Conservation (phyloP, 2,888 invertebrate genomes). For the Neria commutata region DNA sequence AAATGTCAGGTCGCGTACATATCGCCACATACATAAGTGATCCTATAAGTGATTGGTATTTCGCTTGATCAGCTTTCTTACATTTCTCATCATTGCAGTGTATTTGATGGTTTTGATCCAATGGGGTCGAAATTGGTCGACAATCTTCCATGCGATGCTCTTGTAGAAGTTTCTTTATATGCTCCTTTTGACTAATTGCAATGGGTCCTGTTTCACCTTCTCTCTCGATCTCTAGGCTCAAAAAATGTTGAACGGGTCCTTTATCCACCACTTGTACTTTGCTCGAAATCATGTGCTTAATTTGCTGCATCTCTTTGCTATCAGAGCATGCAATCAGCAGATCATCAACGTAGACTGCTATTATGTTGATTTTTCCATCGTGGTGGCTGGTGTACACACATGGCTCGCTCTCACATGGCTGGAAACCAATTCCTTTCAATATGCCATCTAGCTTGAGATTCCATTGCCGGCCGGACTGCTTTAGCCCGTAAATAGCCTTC, state of each 20-base stretch:
- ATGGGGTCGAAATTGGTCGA: slow-evolving; percentile 13
- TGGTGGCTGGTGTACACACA: too few species aligned
- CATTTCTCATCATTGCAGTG: slow-evolving; percentile 21
- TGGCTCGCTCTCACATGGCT: slow-evolving; percentile 8
- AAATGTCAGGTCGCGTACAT: slow-evolving; percentile 30
- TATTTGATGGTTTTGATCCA: slow-evolving; percentile 25
- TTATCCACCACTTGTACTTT: slow-evolving; percentile 6
- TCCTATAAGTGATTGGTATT: slow-evolving; percentile 29
- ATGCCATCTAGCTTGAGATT: slow-evolving; percentile 5
- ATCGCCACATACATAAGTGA: slow-evolving; percentile 26
- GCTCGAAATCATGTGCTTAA: too few species aligned
- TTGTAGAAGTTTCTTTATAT: slow-evolving; percentile 9
- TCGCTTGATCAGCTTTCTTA: slow-evolving; percentile 15
- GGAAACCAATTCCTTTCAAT: slow-evolving; percentile 13
- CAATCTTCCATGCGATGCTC: slow-evolving; percentile 20
- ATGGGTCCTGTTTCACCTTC: slow-evolving; percentile 8
- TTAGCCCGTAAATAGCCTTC: slow-evolving; percentile 24
- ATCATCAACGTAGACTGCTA: slow-evolving; percentile 19
- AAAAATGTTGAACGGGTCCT: slow-evolving; percentile 10
- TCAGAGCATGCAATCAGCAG: slow-evolving; percentile 21
- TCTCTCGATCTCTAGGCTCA: slow-evolving; percentile 25
- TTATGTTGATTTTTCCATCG: slow-evolving; percentile 7
- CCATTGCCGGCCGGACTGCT: too few species aligned
- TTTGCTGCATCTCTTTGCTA: too few species aligned
- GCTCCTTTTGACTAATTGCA: slow-evolving; percentile 17